These are phyloP conservation scores for Lycodopsis pacificus DNA, from an alignment of 2,797 vertebrate species.

Conservation along the genomic window DNA sequence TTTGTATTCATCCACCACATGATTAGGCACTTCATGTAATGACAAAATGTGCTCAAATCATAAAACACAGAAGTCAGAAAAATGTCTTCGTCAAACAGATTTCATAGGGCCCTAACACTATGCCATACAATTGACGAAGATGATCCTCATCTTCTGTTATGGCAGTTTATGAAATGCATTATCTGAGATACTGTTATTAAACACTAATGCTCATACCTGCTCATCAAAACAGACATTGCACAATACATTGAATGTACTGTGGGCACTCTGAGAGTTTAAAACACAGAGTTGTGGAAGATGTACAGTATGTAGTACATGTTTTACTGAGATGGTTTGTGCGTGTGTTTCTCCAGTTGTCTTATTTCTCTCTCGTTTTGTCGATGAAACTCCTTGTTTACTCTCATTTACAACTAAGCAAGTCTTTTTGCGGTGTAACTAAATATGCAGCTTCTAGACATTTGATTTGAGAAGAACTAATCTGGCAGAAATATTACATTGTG, in stretches of 20 bases:
- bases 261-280: not conserved
- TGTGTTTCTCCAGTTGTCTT: not conserved
- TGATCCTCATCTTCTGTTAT: not conserved
- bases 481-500: not conserved
- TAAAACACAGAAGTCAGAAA: too few species aligned
- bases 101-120: not conserved
- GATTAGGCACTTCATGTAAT: not conserved
- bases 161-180: not conserved
- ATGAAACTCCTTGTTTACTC: not conserved
- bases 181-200: not conserved
- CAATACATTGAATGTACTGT: not conserved
- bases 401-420: not conserved
- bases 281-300: not conserved
- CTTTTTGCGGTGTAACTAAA: not conserved
- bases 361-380: not conserved
- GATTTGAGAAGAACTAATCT: not conserved
- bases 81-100: too few species aligned
- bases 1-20: not conserved
- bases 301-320: not conserved
- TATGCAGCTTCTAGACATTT: not conserved
- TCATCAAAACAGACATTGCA: not conserved
- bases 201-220: not conserved
- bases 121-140: not conserved
- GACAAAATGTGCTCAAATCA: not conserved
- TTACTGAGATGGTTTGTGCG: not conserved